These are phyloP conservation scores for Acestrorhynchus altus DNA, from an alignment of 2,797 vertebrate genomes.

Conservation along the genomic window DNA sequence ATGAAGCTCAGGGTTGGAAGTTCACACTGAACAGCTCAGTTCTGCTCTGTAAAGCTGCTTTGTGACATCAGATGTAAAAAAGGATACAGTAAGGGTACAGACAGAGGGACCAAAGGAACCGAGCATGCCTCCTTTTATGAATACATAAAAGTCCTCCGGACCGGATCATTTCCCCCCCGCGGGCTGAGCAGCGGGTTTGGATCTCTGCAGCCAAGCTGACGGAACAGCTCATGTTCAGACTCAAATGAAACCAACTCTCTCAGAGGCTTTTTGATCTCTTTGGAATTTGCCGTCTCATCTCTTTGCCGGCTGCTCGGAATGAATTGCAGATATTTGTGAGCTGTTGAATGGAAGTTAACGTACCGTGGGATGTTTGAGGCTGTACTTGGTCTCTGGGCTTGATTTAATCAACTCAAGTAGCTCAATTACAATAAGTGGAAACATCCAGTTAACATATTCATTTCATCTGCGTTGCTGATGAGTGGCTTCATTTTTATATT, in stretches of 20 bases:
- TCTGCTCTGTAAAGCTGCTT: too few species aligned
- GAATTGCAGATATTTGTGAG: neutral
- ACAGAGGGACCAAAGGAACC: neutral
- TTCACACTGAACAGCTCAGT: too few species aligned
- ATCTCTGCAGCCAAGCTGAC: neutral
- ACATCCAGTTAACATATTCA: too few species aligned
- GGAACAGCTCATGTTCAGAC: neutral
- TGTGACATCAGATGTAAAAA: too few species aligned
- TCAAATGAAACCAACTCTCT: neutral
- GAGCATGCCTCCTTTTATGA: too few species aligned
- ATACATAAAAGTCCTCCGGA: neutral
- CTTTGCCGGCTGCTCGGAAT: neutral
- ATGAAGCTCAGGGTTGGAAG: too few species aligned
- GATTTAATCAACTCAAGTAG: too few species aligned
- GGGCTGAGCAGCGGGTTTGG: neutral
- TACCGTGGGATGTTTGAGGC: neutral
- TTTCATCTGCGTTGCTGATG: too few species aligned
- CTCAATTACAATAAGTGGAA: too few species aligned
- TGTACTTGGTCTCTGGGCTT: too few species aligned
- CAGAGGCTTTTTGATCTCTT: neutral
- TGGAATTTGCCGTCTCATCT: neutral
- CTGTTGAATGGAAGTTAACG: neutral
- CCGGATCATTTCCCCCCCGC: neutral
- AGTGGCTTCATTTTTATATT: too few species aligned
- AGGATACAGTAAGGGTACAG: too few species aligned